These are phyloP conservation scores for Lithobates pipiens DNA, from an alignment of 2,797 vertebrate genomes.

Conservation along the genomic window DNA sequence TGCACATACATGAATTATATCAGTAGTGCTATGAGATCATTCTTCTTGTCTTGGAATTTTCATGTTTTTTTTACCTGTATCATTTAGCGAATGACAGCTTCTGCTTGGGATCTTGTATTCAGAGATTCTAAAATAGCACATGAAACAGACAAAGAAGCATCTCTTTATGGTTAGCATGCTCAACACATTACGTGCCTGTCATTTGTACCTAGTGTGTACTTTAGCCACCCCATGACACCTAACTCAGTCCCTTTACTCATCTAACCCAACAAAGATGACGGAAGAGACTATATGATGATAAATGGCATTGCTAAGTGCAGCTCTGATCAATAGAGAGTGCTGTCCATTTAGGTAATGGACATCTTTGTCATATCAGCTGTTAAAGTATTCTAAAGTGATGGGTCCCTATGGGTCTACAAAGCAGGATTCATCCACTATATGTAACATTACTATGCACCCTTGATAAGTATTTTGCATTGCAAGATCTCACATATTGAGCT, in stretches of 20 bases:
- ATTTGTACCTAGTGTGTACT: conserved; percentile 70
- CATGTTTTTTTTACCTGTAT: neutral
- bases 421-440: conserved; percentile 66
- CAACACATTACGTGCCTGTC: conserved; percentile 66
- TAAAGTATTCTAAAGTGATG: conserved; percentile 82
- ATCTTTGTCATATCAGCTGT: conserved; percentile 83
- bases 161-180: conserved; percentile 8
- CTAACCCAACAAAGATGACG: conserved; percentile 73
- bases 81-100: neutral
- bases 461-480: conserved; percentile 68
- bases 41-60: neutral
- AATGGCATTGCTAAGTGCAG: conserved; percentile 80
- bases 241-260: conserved; percentile 72
- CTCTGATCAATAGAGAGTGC: conserved; percentile 88
- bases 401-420: conserved; percentile 74
- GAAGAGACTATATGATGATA: conserved; percentile 83
- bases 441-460: conserved; percentile 65
- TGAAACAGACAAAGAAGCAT: neutral
- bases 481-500: conserved; percentile 65
- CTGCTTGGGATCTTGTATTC: neutral
- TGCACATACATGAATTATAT: neutral
- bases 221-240: conserved; percentile 75
- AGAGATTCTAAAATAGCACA: neutral
- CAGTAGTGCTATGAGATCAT: neutral
- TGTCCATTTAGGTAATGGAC: conserved; percentile 96